Percentiles rank a stretch among this genome's conserved stretches.
Conservation (phyloP, 1,140 invertebrate species). For the Potamilus streckersoni region DNA sequence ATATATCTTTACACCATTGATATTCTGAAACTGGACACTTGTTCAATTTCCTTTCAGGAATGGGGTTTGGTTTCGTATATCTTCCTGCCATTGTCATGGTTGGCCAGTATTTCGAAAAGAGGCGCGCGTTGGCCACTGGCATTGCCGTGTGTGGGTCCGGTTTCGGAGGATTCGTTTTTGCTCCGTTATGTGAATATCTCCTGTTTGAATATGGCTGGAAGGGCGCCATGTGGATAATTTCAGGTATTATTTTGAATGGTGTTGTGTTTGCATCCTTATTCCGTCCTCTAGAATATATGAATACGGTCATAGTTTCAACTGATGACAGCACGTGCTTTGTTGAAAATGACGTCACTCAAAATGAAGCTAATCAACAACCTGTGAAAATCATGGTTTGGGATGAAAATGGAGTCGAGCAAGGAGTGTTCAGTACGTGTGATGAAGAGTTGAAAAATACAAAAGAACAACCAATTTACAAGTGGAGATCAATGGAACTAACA, state of each 20-base stretch:
- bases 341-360: not conserved
- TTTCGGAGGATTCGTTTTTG: slow-evolving; percentile 85
- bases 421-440: not conserved
- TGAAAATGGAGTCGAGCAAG: no score
- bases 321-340: slow-evolving; percentile 6
- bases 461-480: slow-evolving; percentile 10
- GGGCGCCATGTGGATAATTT: slow-evolving; percentile 72
- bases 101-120: slow-evolving; percentile 98
- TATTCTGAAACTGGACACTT: not conserved
- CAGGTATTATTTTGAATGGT: slow-evolving; percentile 93
- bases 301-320: slow-evolving; percentile 64
- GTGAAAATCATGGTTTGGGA: no score
- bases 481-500: slow-evolving; percentile 10
- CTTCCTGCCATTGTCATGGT: slow-evolving; percentile 97
- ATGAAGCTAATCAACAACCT: no score
- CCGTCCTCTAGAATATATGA: slow-evolving; percentile 77
- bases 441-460: slow-evolving; percentile 13
- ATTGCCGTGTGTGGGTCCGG: slow-evolving; percentile 97
- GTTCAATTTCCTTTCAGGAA: slow-evolving; percentile 72
- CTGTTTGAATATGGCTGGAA: slow-evolving; percentile 79
- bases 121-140: slow-evolving; percentile 96
- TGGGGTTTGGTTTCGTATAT: slow-evolving; percentile 97
- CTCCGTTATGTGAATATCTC: slow-evolving; percentile 74
- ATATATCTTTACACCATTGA: no score
- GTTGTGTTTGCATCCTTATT: slow-evolving; percentile 94